A percentile compares a stretch with the other conserved stretches of the same genome.
phyloP scores from a whole-genome alignment of 2,797 vertebrate genomes.

The Iguana delicatissima region DNA sequence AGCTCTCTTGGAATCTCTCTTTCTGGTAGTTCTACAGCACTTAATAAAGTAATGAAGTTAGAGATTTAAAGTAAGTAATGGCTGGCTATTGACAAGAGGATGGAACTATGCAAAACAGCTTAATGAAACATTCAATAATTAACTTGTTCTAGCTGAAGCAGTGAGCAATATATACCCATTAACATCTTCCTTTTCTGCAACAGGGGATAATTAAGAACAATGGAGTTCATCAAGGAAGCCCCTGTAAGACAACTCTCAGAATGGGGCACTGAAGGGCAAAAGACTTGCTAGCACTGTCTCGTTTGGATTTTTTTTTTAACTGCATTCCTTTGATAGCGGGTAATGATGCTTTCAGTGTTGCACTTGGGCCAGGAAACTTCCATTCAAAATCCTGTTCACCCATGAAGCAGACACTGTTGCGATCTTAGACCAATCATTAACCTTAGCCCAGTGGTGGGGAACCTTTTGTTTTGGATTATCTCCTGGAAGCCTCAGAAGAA shows the following conservation, averaged over 20 bases:
- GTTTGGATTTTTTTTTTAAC: background rate
- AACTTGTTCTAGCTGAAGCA: conserved; percentile 21
- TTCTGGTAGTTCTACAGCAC: conserved; percentile 19
- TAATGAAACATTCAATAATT: conserved; percentile 45
- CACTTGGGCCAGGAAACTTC: background rate
- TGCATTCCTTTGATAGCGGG: background rate
- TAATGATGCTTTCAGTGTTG: background rate
- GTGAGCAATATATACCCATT: conserved; percentile 22
- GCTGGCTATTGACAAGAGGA: conserved; percentile 45
- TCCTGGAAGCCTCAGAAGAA: background rate
- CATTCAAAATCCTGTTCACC: background rate
- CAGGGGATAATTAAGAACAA: conserved; percentile 30
- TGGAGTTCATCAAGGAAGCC: conserved; percentile 13
- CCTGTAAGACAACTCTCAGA: conserved; percentile 2
- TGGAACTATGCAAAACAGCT: conserved; percentile 46
- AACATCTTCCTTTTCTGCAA: background rate
- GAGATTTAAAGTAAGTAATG: conserved; percentile 35
- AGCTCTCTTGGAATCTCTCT: conserved; percentile 23
- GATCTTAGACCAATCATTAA: background rate
- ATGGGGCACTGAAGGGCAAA: background rate
- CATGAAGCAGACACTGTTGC: background rate
- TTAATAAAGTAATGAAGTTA: conserved; percentile 54
- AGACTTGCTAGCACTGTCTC: background rate
- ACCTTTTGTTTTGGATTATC: background rate
- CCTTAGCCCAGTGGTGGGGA: background rate